Evolutionary conservation across 2,888 invertebrate genomes (phyloP).

Genomic region (Ochropleura plecta): DNA sequence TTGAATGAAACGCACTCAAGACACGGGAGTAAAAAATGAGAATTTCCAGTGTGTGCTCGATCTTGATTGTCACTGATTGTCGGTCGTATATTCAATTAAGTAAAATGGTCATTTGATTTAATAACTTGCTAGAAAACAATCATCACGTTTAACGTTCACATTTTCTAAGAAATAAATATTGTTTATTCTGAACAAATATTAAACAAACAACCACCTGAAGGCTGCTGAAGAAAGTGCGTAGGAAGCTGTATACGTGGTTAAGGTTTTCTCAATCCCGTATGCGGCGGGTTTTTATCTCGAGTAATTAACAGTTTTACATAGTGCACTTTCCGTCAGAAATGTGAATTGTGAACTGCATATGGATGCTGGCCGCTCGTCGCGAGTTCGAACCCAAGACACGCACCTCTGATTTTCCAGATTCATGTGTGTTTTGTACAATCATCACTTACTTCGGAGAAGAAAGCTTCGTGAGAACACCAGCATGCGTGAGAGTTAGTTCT

Average conservation of each 20-base stretch:
- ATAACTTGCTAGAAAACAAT: background rate
- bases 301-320: background rate
- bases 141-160: background rate
- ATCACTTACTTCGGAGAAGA: no score
- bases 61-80: background rate
- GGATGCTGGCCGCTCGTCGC: background rate
- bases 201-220: background rate
- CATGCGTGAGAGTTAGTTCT: no score
- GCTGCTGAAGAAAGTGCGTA: background rate
- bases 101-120: background rate
- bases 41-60: slow-evolving; percentile 2
- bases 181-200: background rate
- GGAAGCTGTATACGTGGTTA: background rate
- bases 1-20: no score
- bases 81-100: background rate
- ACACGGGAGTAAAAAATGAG: no score
- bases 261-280: background rate
- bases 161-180: background rate
- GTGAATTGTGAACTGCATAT: background rate
- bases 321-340: background rate
- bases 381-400: no score
- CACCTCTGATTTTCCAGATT: no score
- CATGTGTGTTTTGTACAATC: no score
- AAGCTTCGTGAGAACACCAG: no score
- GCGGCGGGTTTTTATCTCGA: background rate